Conservation (phyloP, 1,140 invertebrate genomes). For the Eufriesea mexicana region DNA sequence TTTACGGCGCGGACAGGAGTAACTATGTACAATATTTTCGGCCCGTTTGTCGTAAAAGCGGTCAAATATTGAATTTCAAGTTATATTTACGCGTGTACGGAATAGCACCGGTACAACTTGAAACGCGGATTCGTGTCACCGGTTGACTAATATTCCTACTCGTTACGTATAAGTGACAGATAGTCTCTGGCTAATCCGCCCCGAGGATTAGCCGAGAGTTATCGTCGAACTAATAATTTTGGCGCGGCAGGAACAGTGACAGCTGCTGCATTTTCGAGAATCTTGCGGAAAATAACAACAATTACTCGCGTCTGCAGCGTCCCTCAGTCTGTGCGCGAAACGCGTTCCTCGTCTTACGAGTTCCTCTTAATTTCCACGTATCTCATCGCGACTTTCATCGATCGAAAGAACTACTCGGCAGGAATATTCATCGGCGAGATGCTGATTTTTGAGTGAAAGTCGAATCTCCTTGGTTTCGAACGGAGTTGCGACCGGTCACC, state of each 20-base stretch:
- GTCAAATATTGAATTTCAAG: conserved; percentile 26
- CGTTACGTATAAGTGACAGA: conserved; percentile 50
- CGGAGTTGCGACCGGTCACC: neutral
- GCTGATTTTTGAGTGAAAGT: neutral
- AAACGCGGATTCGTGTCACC: conserved; percentile 31
- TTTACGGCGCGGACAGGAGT: neutral
- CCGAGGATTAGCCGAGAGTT: conserved; percentile 51
- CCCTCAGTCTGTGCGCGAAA: too few relatives aligned
- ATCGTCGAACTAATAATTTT: conserved; percentile 52
- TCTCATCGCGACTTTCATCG: neutral
- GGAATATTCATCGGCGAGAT: neutral
- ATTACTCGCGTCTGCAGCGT: neutral
- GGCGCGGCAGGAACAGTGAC: conserved; percentile 14
- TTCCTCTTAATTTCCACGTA: neutral
- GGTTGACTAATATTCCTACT: conserved; percentile 53
- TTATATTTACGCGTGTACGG: conserved; percentile 29
- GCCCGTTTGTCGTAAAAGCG: neutral
- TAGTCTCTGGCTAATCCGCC: conserved; percentile 47
- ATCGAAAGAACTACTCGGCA: neutral
- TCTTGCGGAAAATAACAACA: neutral
- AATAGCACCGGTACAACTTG: conserved; percentile 16
- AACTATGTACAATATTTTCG: neutral
- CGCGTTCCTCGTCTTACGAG: neutral
- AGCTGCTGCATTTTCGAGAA: conserved; percentile 19
- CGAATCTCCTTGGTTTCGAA: neutral